Conservation (phyloP, 2,888 invertebrate species). For the Phengaris arion region DNA sequence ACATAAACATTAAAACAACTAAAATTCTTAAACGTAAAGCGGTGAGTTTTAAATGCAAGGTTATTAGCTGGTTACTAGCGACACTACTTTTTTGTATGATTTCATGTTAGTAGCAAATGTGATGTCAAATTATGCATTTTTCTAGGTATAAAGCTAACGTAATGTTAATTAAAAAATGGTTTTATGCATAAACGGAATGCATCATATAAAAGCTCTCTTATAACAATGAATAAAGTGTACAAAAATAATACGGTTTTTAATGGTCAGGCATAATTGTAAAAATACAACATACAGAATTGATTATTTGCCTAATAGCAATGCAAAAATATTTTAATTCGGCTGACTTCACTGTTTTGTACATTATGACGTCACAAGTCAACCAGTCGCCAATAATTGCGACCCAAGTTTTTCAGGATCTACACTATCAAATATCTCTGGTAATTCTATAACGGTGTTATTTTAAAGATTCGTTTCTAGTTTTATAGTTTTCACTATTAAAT, state of each 20-base stretch:
- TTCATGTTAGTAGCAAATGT: too few species aligned
- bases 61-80: background rate
- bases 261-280: background rate
- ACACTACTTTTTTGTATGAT: background rate
- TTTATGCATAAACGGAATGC: conserved; percentile 4
- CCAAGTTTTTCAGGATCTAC: background rate
- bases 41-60: conserved; percentile 9
- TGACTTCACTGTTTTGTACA: background rate
- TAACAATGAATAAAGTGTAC: background rate
- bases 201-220: background rate
- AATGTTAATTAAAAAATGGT: background rate
- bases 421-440: conserved; percentile 8
- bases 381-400: background rate
- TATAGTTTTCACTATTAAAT: too few species aligned
- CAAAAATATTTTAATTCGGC: background rate
- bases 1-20: background rate
- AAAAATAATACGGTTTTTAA: background rate
- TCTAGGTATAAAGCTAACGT: background rate
- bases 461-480: background rate
- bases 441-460: conserved; percentile 2
- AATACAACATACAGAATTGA: background rate
- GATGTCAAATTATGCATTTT: too few species aligned
- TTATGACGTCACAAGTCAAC: conserved; percentile 6
- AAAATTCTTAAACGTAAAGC: conserved; percentile 17
- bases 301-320: background rate